Percentiles rank a stretch among this genome's conserved stretches.
These are phyloP conservation scores for Pterocles gutturalis DNA, from an alignment of 2,113 vertebrate species.

Conservation along the genomic window DNA sequence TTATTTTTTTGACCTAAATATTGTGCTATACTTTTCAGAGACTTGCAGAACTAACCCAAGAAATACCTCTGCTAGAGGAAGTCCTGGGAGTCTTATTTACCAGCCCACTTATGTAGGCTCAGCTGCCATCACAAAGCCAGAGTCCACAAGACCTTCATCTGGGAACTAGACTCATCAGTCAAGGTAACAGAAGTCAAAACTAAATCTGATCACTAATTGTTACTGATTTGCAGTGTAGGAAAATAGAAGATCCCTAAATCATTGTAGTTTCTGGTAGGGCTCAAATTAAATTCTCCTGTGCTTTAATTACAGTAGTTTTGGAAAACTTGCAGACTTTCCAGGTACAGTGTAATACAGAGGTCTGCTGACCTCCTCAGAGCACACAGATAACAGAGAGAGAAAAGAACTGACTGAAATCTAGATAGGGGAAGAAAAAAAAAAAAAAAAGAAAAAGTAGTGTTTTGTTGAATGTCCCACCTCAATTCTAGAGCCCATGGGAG, in stretches of 20 bases:
- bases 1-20: neutral
- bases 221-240: neutral
- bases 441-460: neutral
- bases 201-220: neutral
- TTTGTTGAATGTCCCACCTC: neutral
- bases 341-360: neutral
- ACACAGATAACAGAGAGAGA: neutral
- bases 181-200: neutral
- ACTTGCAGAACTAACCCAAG: neutral
- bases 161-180: neutral
- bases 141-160: neutral
- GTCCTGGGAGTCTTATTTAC: neutral
- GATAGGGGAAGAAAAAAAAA: neutral
- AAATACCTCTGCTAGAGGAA: neutral
- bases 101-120: neutral
- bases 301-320: neutral
- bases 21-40: neutral
- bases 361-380: neutral
- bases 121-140: neutral
- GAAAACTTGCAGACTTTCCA: neutral
- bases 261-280: neutral
- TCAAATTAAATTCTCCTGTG: neutral
- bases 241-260: neutral
- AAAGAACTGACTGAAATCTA: neutral
- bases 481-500: neutral